Base-by-base conservation (phyloP, 2,888 invertebrate genomes). In the Trissolcus japonicus region DNA sequence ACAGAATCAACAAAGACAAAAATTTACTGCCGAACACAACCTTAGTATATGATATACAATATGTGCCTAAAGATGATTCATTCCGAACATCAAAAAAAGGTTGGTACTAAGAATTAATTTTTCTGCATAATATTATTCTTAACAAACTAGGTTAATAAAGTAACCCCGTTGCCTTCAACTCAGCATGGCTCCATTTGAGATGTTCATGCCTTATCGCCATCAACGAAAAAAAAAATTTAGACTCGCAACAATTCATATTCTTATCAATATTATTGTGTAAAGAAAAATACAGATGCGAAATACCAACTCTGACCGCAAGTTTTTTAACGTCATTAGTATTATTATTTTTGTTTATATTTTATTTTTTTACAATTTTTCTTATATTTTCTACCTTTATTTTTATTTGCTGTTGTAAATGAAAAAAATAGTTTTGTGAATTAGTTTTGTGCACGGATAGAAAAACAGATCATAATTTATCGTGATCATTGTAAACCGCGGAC, bases 51-150 rank as follows among this genome's bases (percentile, higher is more conserved):
- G 96, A 98, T 85, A 96, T 97, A 82, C 95, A 96, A 89, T 96
- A 97, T 88, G 95, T 96, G 51, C 94, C 95, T 1, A 93, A 93
- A 63, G 95, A 96, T 85, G 98, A 98, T 90, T 96, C 96, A 72
- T 98, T 98, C 89, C 92, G 95, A 83, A 95, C 96, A 19, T 95
- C 96, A 57, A 97, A 97, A 87, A 96, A 95, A 93, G 96, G 96
- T 96, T 87, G 89, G 89, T 51, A 35, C 11, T 11, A 7, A 35
- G 9, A 35, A 11, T 35, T 9, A 7, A 35, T 11, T 35, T 35
- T 35, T 11, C 29, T 35, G 11, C 35, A 35, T 7, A 35, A 35
- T 1, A 35, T 35, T 35, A 35, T 35, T 6, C 35, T 9, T 11
- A 35, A 35, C 11, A 7, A 35, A 35, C 35, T 35, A 11, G 35